These are phyloP conservation scores for Pseudococcus jackbeardsleyi DNA, from an alignment of 2,888 invertebrate species.

Conservation along the genomic window DNA sequence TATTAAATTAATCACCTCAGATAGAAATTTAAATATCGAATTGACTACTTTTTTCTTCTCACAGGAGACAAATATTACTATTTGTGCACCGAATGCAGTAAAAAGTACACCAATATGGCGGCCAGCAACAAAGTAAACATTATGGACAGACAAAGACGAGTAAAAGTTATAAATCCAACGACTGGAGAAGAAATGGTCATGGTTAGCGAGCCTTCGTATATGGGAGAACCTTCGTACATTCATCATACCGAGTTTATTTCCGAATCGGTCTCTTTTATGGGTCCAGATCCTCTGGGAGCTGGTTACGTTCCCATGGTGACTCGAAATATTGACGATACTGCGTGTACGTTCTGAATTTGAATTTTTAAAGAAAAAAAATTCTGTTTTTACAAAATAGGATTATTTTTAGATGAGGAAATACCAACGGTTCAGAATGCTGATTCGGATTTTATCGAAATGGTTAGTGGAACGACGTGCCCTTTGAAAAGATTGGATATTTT, in stretches of 20 bases:
- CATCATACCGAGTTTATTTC: constrained; percentile 68
- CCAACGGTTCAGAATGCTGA: constrained; percentile 13
- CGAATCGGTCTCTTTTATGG: constrained; percentile 72
- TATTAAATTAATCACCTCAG: no score
- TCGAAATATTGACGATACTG: constrained; percentile 35
- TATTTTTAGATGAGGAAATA: constrained; percentile 30
- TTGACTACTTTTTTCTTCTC: neutral
- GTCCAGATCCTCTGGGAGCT: constrained; percentile 74
- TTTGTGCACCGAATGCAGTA: constrained; percentile 56
- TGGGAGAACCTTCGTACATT: constrained; percentile 58
- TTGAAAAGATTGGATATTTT: constrained; percentile 56
- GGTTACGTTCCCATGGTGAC: constrained; percentile 70
- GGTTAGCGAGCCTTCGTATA: neutral
- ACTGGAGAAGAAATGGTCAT: neutral
- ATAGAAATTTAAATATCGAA: neutral
- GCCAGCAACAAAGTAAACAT: neutral
- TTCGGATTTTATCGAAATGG: constrained; percentile 14
- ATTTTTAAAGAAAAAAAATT: neutral
- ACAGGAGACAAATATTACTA: constrained; percentile 59
- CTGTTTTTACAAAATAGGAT: neutral
- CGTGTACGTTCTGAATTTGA: constrained; percentile 1
- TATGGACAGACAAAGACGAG: constrained; percentile 8
- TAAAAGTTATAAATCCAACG: neutral
- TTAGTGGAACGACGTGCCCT: constrained; percentile 34
- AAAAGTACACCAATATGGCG: constrained; percentile 44